phyloP scores from a whole-genome alignment of 2,113 vertebrate genomes.

The Chaetura pelagica region DNA sequence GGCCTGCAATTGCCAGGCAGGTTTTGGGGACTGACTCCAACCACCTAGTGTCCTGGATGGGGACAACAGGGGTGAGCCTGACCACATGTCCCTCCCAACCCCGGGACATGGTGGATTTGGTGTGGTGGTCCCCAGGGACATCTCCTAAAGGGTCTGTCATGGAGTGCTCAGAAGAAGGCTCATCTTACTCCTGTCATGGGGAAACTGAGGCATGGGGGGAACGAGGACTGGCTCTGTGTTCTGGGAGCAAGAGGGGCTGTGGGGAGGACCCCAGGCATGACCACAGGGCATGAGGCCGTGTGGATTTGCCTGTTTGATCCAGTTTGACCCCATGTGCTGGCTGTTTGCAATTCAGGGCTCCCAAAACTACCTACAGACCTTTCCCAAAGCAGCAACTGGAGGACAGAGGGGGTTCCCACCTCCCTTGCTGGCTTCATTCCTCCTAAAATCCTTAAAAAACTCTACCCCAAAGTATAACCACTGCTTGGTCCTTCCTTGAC shows the following conservation, averaged over 20 bases:
- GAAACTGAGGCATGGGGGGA: neutral
- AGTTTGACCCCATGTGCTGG: neutral
- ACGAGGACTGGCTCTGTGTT: neutral
- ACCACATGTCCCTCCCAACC: rapidly evolving
- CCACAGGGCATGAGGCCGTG: rapidly evolving
- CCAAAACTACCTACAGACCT: neutral
- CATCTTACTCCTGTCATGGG: neutral
- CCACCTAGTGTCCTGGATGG: rapidly evolving
- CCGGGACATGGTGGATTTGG: neutral
- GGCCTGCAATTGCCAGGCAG: neutral
- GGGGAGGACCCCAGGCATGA: neutral
- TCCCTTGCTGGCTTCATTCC: neutral
- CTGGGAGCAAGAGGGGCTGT: rapidly evolving
- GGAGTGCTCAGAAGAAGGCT: neutral
- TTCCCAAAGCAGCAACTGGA: neutral
- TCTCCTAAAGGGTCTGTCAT: neutral
- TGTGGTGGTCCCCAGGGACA: neutral
- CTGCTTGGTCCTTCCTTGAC: neutral
- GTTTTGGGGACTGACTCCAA: neutral
- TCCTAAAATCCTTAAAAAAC: neutral
- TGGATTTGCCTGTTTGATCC: neutral
- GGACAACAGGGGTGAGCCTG: rapidly evolving
- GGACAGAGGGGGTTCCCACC: neutral
- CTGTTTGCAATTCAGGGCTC: neutral
- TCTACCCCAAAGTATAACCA: neutral